Evolutionary conservation across 2,888 invertebrate genomes (phyloP).

Genomic region (Cacoxenus indagator): DNA sequence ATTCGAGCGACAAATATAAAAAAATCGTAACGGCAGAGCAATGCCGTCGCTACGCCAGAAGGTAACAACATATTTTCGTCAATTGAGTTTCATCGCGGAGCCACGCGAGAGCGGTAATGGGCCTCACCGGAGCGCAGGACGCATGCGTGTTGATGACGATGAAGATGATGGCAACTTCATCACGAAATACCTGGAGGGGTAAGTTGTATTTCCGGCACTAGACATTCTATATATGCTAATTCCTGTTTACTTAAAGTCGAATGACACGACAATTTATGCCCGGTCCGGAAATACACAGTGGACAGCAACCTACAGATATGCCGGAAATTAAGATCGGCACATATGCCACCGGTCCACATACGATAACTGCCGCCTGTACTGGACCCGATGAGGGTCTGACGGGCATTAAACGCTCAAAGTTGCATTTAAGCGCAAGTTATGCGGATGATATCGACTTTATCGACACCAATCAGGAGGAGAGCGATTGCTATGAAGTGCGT

Average conservation of each 20-base stretch:
- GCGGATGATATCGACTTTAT: constrained; percentile 79
- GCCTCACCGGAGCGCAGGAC: constrained; percentile 39
- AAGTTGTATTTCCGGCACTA: constrained; percentile 61
- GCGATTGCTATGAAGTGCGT: constrained; percentile 66
- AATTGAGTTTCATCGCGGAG: constrained; percentile 78
- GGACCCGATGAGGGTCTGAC: constrained; percentile 88
- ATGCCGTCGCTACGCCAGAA: constrained; percentile 82
- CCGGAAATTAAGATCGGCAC: constrained; percentile 75
- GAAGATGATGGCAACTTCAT: constrained; percentile 78
- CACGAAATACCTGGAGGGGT: constrained; percentile 80
- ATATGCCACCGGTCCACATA: constrained; percentile 73
- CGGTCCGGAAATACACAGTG: constrained; percentile 74
- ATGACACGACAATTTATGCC: constrained; percentile 66
- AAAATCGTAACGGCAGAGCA: constrained; percentile 28
- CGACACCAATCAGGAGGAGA: constrained; percentile 73
- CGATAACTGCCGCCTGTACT: constrained; percentile 80
- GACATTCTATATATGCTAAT: background rate
- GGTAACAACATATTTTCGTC: constrained; percentile 80
- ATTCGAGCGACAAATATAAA: constrained; percentile 30
- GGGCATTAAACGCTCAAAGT: constrained; percentile 78
- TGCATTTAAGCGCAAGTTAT: constrained; percentile 78
- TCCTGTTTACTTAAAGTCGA: constrained; percentile 49
- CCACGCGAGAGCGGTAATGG: constrained; percentile 71
- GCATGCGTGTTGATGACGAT: constrained; percentile 65
- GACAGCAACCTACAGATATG: constrained; percentile 80